These are phyloP conservation scores for Chaetodon auriga DNA, from an alignment of 2,113 vertebrate genomes.

Conservation along the genomic window DNA sequence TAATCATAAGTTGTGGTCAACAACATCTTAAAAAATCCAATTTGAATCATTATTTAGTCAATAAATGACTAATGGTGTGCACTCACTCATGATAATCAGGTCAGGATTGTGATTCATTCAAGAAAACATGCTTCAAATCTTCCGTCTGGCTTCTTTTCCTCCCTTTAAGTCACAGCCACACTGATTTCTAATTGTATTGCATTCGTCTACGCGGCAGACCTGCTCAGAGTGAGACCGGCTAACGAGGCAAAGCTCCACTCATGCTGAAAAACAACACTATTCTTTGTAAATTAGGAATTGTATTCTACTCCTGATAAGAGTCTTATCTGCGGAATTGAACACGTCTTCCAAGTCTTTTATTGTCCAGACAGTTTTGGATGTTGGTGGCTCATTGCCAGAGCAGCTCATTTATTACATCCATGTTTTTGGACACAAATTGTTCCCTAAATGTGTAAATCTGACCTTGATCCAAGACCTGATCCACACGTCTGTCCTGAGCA, in stretches of 20 bases:
- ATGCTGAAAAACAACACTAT: constrained; percentile 40
- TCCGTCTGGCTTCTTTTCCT: constrained; percentile 2
- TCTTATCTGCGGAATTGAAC: constrained; percentile 71
- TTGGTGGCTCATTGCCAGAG: constrained; percentile 66
- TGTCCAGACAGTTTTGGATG: constrained; percentile 53
- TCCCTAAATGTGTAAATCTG: background rate
- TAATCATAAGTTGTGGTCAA: background rate
- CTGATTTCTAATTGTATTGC: constrained; percentile 46
- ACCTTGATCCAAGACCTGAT: constrained; percentile 34
- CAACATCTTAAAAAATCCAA: background rate
- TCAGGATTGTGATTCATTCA: background rate
- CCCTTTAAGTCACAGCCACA: background rate
- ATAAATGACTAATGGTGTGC: background rate
- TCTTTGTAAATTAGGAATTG: constrained; percentile 81
- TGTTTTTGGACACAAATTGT: constrained; percentile 40
- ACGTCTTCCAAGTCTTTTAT: constrained; percentile 55
- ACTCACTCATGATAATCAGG: background rate
- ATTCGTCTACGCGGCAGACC: constrained; percentile 37
- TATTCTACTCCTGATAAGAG: constrained; percentile 79
- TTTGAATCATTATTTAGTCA: background rate
- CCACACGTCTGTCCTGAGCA: constrained; percentile 39
- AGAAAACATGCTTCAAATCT: background rate
- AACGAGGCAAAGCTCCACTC: constrained; percentile 42
- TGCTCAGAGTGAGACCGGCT: constrained; percentile 40
- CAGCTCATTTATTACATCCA: constrained; percentile 76